These are phyloP conservation scores for Phaethon lepturus DNA, from an alignment of 2,113 vertebrate genomes.

Conservation along the genomic window DNA sequence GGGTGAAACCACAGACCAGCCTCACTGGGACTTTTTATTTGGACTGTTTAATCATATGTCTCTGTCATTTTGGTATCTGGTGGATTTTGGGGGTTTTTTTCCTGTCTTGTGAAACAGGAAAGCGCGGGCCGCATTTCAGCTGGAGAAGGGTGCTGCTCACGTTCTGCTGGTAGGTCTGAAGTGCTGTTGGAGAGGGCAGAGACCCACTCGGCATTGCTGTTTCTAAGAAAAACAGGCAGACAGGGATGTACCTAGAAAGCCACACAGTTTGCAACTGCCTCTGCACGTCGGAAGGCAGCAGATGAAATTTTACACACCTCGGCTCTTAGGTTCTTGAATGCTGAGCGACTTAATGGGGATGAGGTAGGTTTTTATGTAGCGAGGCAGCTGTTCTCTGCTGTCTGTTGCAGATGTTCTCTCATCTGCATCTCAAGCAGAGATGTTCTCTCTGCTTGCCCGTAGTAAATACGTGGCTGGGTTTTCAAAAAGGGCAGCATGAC, in stretches of 20 bases:
- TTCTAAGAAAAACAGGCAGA: background rate
- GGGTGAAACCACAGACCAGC: fast-evolving
- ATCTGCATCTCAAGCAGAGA: too few relatives aligned
- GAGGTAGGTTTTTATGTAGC: background rate
- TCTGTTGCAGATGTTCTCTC: too few relatives aligned
- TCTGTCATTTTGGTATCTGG: background rate
- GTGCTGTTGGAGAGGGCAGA: background rate
- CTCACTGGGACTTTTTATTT: background rate
- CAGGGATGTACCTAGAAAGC: background rate
- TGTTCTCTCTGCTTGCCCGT: background rate
- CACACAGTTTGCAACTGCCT: background rate
- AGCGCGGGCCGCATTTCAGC: background rate
- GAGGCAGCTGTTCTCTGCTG: background rate
- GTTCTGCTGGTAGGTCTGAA: background rate
- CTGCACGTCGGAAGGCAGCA: background rate
- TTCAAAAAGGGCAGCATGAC: background rate
- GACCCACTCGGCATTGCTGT: background rate
- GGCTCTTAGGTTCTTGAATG: background rate
- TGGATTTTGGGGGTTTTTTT: background rate
- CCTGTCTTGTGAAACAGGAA: background rate
- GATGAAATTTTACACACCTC: fast-evolving
- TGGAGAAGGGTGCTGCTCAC: background rate
- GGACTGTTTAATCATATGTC: background rate
- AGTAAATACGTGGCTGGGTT: background rate
- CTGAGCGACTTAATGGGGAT: fast-evolving